A percentile compares a stretch with the other conserved stretches of the same genome.
phyloP scores from a whole-genome alignment of 2,888 invertebrate species.

The Ornithoptera priamus region DNA sequence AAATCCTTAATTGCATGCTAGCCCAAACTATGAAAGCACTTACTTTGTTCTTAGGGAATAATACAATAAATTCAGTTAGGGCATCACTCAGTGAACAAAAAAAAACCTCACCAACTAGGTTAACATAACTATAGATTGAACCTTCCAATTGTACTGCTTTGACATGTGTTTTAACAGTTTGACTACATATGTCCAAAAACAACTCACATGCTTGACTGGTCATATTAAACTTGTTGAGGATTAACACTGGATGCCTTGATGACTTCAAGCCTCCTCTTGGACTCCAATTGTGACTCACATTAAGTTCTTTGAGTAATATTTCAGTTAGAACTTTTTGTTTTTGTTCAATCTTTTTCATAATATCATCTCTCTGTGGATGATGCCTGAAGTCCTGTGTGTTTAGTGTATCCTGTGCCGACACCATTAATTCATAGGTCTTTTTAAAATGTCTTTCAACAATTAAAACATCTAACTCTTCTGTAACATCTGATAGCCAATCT shows the following conservation, averaged over 20 bases:
- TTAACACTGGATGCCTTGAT: slow-evolving; percentile 89
- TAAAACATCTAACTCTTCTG: slow-evolving; percentile 96
- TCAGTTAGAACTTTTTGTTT: slow-evolving; percentile 90
- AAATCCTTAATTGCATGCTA: slow-evolving; percentile 88
- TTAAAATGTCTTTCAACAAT: slow-evolving; percentile 98
- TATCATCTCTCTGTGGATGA: slow-evolving; percentile 64
- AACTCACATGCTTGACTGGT: slow-evolving; percentile 88
- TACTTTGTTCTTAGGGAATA: slow-evolving; percentile 87
- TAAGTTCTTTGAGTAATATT: slow-evolving; percentile 92
- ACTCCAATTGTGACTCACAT: slow-evolving; percentile 93
- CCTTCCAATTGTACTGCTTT: slow-evolving; percentile 90
- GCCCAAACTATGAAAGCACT: slow-evolving; percentile 93
- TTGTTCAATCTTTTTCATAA: slow-evolving; percentile 82
- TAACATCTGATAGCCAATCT: slow-evolving; percentile 94
- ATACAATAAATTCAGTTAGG: slow-evolving; percentile 79
- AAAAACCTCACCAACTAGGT: slow-evolving; percentile 90
- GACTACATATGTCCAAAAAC: slow-evolving; percentile 89
- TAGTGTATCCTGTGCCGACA: slow-evolving; percentile 71
- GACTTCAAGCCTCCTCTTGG: slow-evolving; percentile 94
- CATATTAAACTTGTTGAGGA: slow-evolving; percentile 88
- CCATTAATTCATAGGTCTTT: slow-evolving; percentile 91
- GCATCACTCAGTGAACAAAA: slow-evolving; percentile 90
- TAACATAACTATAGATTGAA: slow-evolving; percentile 88
- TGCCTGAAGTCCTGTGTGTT: slow-evolving; percentile 62
- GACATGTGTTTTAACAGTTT: slow-evolving; percentile 88